A percentile compares a stretch with the other conserved stretches of the same genome.
These are phyloP conservation scores for Sebastes oblongus DNA, from an alignment of 2,797 vertebrate species.

Conservation along the genomic window DNA sequence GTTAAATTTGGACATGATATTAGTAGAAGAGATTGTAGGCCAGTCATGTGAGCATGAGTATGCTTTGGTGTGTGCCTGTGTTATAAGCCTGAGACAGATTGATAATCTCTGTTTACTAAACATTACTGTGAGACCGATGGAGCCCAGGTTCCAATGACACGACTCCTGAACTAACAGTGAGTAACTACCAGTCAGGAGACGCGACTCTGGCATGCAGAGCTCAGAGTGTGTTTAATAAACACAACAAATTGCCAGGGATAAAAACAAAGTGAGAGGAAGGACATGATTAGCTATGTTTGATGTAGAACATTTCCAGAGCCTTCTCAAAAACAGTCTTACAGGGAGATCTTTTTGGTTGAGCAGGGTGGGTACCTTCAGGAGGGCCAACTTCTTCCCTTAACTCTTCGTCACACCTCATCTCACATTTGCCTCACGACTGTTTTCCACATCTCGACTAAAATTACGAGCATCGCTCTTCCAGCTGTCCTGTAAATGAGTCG, in stretches of 20 bases:
- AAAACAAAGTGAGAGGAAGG: constrained; percentile 53
- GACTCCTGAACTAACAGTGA: constrained; percentile 10
- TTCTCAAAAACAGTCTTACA: constrained; percentile 40
- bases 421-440: background rate
- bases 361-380: background rate
- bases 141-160: constrained; percentile 48
- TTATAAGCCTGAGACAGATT: constrained; percentile 39
- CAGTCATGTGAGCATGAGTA: background rate
- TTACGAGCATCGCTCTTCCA: background rate
- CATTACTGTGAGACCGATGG: constrained; percentile 50
- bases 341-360: constrained; percentile 4
- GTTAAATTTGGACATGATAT: constrained; percentile 31
- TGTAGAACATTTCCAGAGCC: constrained; percentile 6
- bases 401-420: constrained; percentile 11
- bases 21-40: background rate
- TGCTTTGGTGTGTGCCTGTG: background rate
- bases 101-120: constrained; percentile 74
- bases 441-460: constrained; percentile 15
- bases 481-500: background rate
- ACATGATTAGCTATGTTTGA: constrained; percentile 32
- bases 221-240: constrained; percentile 66
- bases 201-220: constrained; percentile 19
- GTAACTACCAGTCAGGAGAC: constrained; percentile 17
- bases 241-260: constrained; percentile 46
- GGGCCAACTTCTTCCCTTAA: background rate